Base-by-base conservation (phyloP, 2,888 invertebrate species). In the Rotaria magnacalcarata region DNA sequence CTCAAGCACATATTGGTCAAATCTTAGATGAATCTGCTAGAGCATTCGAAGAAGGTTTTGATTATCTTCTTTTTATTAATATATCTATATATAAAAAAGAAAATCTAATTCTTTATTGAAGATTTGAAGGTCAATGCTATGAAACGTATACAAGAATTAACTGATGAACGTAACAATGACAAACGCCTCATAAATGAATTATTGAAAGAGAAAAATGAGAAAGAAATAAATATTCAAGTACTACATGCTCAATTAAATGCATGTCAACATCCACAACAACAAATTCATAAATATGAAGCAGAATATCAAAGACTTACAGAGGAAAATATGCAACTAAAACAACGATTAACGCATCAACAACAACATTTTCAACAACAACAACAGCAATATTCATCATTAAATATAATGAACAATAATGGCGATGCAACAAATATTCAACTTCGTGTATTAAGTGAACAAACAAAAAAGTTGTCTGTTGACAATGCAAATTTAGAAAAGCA, bases 1-100 rank as follows among this genome's bases (percentile, higher is more conserved):
- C 80, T 11, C 80, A 80, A 47, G 80, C 24, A 47, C 80, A 80
- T 47, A 80, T 80, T n/a, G 80, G 80, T 47, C 80, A 80, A 47
- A 6, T 47, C 10, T 47, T 80, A 16, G 7, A 80, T 47, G 80
- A 80, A 24, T 24, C 47, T 1, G n/a, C 80, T 5, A 24, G n/a
- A 47, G 43, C 80, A 24, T n/a, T 47, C 47, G 47, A 80, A 24
- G 47, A 80, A 80, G 80, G 80, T 80, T 43, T 43, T 16, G 21
- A 34, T 34, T 34, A 34, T 34, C 34, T 34, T 34, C 34, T 34
- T 34, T 34, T 34, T 34, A 21, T 58, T 3, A 11, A 54, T 54
- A 19, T 2, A 2, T 19, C 21, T 2, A 54, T 54, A 7, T 19
- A 21, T 54, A 6, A 21, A 54, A 16, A 54, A 16, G 11, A 54